Evolutionary conservation across 2,113 vertebrate species (phyloP), one percentile per base, ranked within the genome.

Genomic region (Python bivittatus): DNA sequence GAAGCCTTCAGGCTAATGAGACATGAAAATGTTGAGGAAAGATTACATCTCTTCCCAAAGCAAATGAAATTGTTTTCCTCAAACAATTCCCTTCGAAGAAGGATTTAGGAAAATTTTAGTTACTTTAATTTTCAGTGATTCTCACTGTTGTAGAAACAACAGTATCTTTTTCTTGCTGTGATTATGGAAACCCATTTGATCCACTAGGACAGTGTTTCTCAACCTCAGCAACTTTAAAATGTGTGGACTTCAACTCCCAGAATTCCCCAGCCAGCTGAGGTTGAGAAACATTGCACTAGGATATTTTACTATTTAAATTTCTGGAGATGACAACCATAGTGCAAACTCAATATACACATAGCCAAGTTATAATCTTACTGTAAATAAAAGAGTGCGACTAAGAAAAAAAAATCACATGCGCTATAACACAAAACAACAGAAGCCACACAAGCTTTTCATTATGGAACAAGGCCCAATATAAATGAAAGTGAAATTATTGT

Each of bases 391-490:
- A 64, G 1, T 27, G 0, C 20, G 6, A 23, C 88, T 88, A 85
- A 93, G 58, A 79, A 93, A 92, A 79, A 93, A 92, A 91, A 88
- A 54, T 27, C 23, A 13, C 22, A 44, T 58, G 42, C 52, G 44
- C 68, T 85, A 2, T 84, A 92, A 94, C 92, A 17, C 60, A 44
- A 90, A 72, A 44, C 20, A 93, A 91, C 84, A 91, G 91, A 94
- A 94, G 57, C 57, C 23, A 15, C 11, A 44, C 13, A 42, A 88
- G 8, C 90, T 88, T 93, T n/a, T 91, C 12, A 5, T n/a, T 61
- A 86, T 2, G 72, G 44, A 79, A 87, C 27, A 29, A 90, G 88
- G 57, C 13, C 84, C 72, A 93, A 87, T 0, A 57, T 52, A 90
- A 92, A 93, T 52, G 15, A 92, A 95, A 61, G 8, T 57, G 44